phyloP scores from a whole-genome alignment of 2,888 invertebrate species.

The Drosophila borborema region DNA sequence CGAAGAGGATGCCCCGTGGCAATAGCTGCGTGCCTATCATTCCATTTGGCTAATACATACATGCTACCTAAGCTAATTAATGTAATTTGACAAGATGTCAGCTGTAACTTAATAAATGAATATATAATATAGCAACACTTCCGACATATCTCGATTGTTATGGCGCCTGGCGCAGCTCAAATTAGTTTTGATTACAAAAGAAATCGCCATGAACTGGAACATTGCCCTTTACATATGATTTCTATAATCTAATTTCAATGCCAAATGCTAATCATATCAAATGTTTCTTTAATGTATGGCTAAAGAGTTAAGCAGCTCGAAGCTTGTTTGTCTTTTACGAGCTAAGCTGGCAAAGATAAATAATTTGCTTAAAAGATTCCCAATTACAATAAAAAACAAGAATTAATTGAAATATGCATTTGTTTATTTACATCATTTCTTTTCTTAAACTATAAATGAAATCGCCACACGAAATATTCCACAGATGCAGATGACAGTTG shows the following conservation, averaged over 20 bases:
- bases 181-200: constrained; percentile 7
- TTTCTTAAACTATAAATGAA: background rate
- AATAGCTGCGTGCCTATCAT: background rate
- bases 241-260: constrained; percentile 44
- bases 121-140: constrained; percentile 5
- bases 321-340: constrained; percentile 27
- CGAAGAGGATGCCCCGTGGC: background rate
- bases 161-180: background rate
- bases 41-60: background rate
- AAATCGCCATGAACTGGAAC: constrained; percentile 55
- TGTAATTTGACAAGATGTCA: constrained; percentile 3
- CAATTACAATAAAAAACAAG: constrained; percentile 5
- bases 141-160: constrained; percentile 11
- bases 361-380: constrained; percentile 11
- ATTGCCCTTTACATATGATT: constrained; percentile 4
- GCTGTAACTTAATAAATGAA: background rate
- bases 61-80: background rate
- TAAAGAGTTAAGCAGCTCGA: background rate
- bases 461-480: constrained; percentile 12
- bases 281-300: background rate
- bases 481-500: constrained; percentile 14
- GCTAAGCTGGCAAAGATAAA: background rate
- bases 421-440: background rate
- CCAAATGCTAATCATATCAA: constrained; percentile 42
- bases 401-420: background rate